These are phyloP conservation scores for Dolichotis patagonum DNA, from an alignment of 2,113 vertebrate genomes.

Conservation along the genomic window DNA sequence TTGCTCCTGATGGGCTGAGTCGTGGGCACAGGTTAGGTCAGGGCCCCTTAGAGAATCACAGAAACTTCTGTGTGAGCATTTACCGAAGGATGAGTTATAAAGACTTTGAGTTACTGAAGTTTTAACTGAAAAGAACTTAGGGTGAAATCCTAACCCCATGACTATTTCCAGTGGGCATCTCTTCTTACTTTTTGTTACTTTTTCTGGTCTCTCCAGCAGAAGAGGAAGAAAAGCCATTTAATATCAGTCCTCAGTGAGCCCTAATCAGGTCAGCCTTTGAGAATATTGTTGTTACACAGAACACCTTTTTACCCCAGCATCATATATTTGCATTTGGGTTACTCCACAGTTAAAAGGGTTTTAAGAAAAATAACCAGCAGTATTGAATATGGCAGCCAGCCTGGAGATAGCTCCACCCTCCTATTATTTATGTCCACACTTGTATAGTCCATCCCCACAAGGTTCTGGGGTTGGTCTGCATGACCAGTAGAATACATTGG, in stretches of 20 bases:
- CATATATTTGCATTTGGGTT: background rate
- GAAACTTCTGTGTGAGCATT: background rate
- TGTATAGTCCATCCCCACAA: background rate
- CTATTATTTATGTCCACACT: background rate
- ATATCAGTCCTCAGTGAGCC: background rate
- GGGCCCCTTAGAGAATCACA: background rate
- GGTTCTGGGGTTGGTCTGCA: background rate
- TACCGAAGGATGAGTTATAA: background rate
- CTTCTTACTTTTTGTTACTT: background rate
- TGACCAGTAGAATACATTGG: background rate
- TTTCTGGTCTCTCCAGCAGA: background rate
- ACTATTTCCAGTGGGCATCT: background rate
- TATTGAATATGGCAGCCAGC: background rate
- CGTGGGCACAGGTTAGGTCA: background rate
- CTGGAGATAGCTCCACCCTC: background rate
- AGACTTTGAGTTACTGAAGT: background rate
- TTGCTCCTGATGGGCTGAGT: background rate
- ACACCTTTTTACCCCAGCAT: background rate
- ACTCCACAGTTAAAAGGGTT: conserved; percentile 19
- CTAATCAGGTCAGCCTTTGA: background rate
- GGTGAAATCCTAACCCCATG: background rate
- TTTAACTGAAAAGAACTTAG: conserved; percentile 38
- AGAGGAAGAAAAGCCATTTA: conserved; percentile 16
- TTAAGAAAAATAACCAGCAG: background rate
- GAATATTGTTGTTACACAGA: conserved; percentile 10